phyloP scores from a whole-genome alignment of 2,113 vertebrate genomes.

The Amblyopsis rosae region DNA sequence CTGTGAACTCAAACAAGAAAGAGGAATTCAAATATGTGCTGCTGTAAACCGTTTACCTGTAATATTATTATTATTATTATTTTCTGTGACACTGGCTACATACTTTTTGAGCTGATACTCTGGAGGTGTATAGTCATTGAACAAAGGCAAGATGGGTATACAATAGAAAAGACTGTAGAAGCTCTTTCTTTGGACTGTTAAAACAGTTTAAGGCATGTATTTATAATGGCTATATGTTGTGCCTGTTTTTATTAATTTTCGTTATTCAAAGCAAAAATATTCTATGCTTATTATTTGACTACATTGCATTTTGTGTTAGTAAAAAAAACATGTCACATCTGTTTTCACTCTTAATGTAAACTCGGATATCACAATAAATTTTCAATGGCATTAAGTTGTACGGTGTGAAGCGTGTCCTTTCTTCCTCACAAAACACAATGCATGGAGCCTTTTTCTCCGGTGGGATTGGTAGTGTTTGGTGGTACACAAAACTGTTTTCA shows the following conservation, averaged over 20 bases:
- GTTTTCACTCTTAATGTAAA: constrained; percentile 92
- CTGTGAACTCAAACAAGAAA: constrained; percentile 27
- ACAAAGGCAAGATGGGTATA: constrained; percentile 52
- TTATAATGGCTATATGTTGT: constrained; percentile 78
- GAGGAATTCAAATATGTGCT: constrained; percentile 24
- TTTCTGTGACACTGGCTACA: constrained; percentile 67
- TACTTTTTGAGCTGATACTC: constrained; percentile 60
- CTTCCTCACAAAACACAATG: too few relatives aligned
- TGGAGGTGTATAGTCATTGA: constrained; percentile 34
- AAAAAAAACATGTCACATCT: constrained; percentile 81
- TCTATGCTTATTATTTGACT: constrained; percentile 76
- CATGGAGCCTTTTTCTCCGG: too few relatives aligned
- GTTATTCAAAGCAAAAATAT: constrained; percentile 66
- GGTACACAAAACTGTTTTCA: too few relatives aligned
- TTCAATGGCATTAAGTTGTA: constrained; percentile 75
- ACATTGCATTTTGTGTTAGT: constrained; percentile 84
- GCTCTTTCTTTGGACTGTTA: constrained; percentile 76
- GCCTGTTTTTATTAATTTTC: constrained; percentile 78
- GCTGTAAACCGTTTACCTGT: constrained; percentile 63
- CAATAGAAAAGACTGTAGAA: constrained; percentile 65
- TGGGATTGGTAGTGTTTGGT: too few relatives aligned
- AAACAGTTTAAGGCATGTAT: constrained; percentile 81
- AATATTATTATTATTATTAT: constrained; percentile 40
- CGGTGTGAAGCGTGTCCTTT: neutral
- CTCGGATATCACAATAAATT: constrained; percentile 93